A percentile compares a stretch with the other conserved stretches of the same genome.
phyloP scores from a whole-genome alignment of 2,888 invertebrate species.

The Axea sp. region DNA sequence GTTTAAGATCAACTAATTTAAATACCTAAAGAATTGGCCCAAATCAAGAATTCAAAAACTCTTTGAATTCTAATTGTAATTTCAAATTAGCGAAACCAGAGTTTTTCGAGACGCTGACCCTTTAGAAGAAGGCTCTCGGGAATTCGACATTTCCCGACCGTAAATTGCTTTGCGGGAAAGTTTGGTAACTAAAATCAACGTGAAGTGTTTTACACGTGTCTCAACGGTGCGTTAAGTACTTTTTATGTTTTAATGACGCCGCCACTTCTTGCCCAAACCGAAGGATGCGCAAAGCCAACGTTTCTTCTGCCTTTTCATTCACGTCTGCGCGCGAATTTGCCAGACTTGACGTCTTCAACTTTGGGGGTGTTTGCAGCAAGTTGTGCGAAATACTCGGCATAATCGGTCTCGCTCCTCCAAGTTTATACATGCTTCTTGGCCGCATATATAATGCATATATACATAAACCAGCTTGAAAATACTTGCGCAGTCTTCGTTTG shows the following conservation, averaged over 20 bases:
- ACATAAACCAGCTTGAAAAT: slow-evolving; percentile 54
- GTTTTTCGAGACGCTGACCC: slow-evolving; percentile 1
- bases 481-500: slow-evolving; percentile 21
- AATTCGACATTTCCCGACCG: slow-evolving; percentile 20
- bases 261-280: slow-evolving; percentile 32
- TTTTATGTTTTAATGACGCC: slow-evolving; percentile 55
- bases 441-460: slow-evolving; percentile 57
- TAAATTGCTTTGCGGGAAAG: slow-evolving; percentile 37
- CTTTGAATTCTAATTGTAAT: slow-evolving; percentile 24
- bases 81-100: slow-evolving; percentile 8
- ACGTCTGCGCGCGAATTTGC: slow-evolving; percentile 44
- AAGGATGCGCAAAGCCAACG: slow-evolving; percentile 27
- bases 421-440: slow-evolving; percentile 52
- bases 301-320: slow-evolving; percentile 47
- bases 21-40: too few relatives aligned
- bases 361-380: slow-evolving; percentile 51
- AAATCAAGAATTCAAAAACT: slow-evolving; percentile 19
- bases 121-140: neutral
- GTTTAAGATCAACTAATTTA: too few relatives aligned
- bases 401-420: slow-evolving; percentile 53
- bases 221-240: slow-evolving; percentile 45
- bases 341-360: slow-evolving; percentile 58
- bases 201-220: slow-evolving; percentile 59
- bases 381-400: slow-evolving; percentile 57
- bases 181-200: slow-evolving; percentile 48